phyloP scores from a whole-genome alignment of 2,113 vertebrate genomes.

The Neogobius melanostomus region DNA sequence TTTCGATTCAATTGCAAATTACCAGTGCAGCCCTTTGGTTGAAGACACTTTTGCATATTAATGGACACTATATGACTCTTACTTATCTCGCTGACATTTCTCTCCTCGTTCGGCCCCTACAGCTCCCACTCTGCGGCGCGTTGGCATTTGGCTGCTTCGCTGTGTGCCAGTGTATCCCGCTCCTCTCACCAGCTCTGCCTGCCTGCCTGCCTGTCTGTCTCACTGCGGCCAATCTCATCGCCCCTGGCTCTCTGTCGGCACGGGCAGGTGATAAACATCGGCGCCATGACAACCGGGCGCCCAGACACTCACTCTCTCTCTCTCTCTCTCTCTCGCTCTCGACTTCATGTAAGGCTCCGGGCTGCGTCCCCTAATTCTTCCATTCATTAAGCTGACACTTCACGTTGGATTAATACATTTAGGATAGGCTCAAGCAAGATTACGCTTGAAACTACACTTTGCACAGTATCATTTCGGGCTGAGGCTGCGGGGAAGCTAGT shows the following conservation, averaged over 20 bases:
- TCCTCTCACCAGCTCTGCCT: conserved; percentile 60
- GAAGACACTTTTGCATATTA: not conserved
- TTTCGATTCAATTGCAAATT: no score
- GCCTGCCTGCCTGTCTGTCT: conserved; percentile 26
- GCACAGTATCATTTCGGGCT: not conserved
- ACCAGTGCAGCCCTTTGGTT: not conserved
- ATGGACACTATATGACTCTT: conserved; percentile 28
- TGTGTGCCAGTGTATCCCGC: conserved; percentile 66
- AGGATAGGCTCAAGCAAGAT: conserved; percentile 22
- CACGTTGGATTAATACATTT: conserved; percentile 49
- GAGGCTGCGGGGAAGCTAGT: not conserved
- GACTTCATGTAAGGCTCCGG: conserved; percentile 58
- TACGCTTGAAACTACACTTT: not conserved
- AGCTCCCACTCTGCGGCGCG: conserved; percentile 48
- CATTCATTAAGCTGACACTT: conserved; percentile 54
- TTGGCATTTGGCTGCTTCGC: conserved; percentile 71
- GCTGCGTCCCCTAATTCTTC: conserved; percentile 54
- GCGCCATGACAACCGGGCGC: conserved; percentile 71
- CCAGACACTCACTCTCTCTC: conserved; percentile 33
- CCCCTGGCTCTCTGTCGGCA: conserved; percentile 70
- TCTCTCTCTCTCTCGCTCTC: conserved; percentile 7
- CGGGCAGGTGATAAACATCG: conserved; percentile 73
- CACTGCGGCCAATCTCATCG: conserved; percentile 72
- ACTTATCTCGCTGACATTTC: conserved; percentile 62
- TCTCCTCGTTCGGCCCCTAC: conserved; percentile 50